phyloP scores from a whole-genome alignment of 2,888 invertebrate species.

The Acanthoscelides obtectus region DNA sequence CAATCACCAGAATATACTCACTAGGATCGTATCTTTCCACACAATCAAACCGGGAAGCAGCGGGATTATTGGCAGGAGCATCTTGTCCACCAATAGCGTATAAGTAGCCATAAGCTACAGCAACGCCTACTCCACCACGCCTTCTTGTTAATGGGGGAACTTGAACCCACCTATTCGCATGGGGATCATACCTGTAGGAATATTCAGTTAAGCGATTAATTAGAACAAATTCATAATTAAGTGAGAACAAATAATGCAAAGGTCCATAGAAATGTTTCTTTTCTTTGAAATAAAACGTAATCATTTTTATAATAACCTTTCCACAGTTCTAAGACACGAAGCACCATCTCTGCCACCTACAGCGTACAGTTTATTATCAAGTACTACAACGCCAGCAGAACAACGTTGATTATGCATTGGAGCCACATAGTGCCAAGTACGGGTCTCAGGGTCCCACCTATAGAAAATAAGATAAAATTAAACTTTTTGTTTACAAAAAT shows the following conservation, averaged over 20 bases:
- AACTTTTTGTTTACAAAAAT: neutral
- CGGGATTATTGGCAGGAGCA: constrained; percentile 82
- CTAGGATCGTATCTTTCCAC: constrained; percentile 78
- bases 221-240: no score
- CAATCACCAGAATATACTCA: constrained; percentile 27
- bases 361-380: constrained; percentile 80
- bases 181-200: constrained; percentile 52
- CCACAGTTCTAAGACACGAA: constrained; percentile 84
- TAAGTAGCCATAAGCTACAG: constrained; percentile 80
- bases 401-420: constrained; percentile 86
- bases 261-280: no score
- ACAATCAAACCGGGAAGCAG: constrained; percentile 73
- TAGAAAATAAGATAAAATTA: constrained; percentile 3
- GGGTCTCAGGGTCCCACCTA: constrained; percentile 83
- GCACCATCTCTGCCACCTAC: constrained; percentile 91
- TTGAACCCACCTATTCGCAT: constrained; percentile 75
- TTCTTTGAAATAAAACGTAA: neutral
- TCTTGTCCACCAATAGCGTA: constrained; percentile 94
- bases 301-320: constrained; percentile 53
- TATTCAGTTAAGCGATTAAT: no score
- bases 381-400: constrained; percentile 86
- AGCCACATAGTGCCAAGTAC: constrained; percentile 86
- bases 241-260: no score
- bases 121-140: constrained; percentile 84
- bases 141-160: constrained; percentile 84